A percentile compares a stretch with the other conserved stretches of the same genome.
Conservation (phyloP, 2,113 vertebrate genomes). For the Oreotragus oreotragus region DNA sequence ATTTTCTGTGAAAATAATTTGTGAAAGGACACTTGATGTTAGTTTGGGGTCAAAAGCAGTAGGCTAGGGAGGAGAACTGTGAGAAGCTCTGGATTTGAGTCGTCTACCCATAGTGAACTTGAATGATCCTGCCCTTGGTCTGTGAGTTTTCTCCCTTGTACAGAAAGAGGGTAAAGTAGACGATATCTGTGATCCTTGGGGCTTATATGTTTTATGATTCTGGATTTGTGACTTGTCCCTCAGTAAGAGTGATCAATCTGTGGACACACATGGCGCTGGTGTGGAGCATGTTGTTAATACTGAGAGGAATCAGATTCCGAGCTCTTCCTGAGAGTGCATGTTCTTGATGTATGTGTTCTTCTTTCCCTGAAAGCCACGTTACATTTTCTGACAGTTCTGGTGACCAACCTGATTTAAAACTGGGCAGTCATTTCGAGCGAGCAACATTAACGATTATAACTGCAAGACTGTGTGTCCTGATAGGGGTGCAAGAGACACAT, state of each 20-base stretch:
- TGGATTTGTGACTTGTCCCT: neutral
- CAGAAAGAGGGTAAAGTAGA: neutral
- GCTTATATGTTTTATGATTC: neutral
- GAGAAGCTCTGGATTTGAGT: neutral
- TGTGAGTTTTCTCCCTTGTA: neutral
- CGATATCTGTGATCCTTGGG: neutral
- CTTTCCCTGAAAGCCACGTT: neutral
- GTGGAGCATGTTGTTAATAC: neutral
- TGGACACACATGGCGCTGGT: fast-evolving
- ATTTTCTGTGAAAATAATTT: neutral
- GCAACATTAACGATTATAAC: neutral
- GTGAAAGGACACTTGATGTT: neutral
- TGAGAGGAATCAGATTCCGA: neutral
- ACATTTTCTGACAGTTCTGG: neutral
- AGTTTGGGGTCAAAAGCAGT: neutral
- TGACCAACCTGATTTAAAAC: neutral
- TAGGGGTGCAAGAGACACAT: neutral
- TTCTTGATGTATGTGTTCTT: neutral
- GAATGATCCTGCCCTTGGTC: neutral
- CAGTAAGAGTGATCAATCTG: neutral
- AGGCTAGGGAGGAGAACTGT: neutral
- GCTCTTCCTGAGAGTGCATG: neutral
- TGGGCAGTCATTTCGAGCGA: neutral
- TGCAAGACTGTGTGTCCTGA: neutral
- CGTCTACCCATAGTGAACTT: neutral